Evolutionary conservation across 2,888 invertebrate species (phyloP), one percentile per base, ranked within the genome.

Genomic region (Onchidella celtica): DNA sequence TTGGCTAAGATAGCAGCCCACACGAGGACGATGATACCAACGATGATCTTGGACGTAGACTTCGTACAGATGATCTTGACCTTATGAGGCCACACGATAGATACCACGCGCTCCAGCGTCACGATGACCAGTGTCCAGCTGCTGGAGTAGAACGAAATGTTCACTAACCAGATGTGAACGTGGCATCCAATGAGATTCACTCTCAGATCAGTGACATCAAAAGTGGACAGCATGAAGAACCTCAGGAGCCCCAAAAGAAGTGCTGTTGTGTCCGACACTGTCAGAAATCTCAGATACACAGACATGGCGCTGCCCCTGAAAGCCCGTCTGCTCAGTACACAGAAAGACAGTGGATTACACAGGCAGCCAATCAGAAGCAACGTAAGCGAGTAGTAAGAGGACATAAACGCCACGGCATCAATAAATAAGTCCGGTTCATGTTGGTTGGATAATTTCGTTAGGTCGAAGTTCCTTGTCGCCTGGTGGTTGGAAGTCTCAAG

Each of bases 251-350:
- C 73, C 2, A 1, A 14, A 3, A 59, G 21, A 0, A 73, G 9
- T 0, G 34, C 59, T 11, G 57, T 11, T 1, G 27, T 34, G 32
- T 73, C 73, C 17, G n/a, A 59, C 3, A 73, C 24, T 1, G 73
- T 34, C 6, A 73, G 57, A 36, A 73, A 61, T 14, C 73, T 21
- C 59, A 73, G 34, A 24, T 73, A 73, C n/a, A 73, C 59, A 36
- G 73, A 73, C 38, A 61, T 73, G 32, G 73, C 4, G 3, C 59
- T 73, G 2, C 24, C 57, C 1, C 73, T 34, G n/a, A 73, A 73
- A 9, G 73, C 17, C 11, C 34, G 32, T 14, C 73, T 11, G 24
- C 73, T 73, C 32, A 73, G 24, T 0, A 73, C 73, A 3, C 29
- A 32, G 2, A 73, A 9, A 36, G 73, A 73, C 59, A 73, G 3